Evolutionary conservation across 2,888 invertebrate genomes (phyloP).

Genomic region (Marronus borbonicus): DNA sequence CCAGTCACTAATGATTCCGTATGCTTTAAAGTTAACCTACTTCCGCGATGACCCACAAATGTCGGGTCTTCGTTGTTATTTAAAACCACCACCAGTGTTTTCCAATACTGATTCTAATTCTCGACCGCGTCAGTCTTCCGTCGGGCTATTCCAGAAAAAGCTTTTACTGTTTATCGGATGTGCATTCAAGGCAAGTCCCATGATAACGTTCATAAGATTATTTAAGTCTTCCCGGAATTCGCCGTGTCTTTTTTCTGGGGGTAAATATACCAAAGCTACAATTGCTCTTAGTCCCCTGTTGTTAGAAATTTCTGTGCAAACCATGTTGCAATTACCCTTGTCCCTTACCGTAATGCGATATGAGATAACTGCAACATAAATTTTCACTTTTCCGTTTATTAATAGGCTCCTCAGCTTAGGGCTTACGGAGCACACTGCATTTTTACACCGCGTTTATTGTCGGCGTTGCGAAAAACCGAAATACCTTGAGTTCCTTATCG

Average conservation of each 20-base stretch:
- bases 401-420: not conserved
- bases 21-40: not conserved
- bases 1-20: constrained; percentile 1
- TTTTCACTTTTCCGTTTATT: not conserved
- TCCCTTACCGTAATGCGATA: not conserved
- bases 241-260: not conserved
- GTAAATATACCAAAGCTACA: not conserved
- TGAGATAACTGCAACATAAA: not conserved
- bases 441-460: not conserved
- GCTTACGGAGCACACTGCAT: not conserved
- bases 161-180: no score
- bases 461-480: not conserved
- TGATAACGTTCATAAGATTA: no score
- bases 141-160: no score
- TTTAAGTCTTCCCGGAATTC: not conserved
- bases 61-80: not conserved
- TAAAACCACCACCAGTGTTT: not conserved
- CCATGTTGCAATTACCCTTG: not conserved
- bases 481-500: not conserved
- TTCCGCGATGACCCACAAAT: not conserved
- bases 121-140: no score
- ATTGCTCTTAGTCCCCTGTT: not conserved
- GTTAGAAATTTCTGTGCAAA: not conserved
- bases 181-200: not conserved
- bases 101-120: no score